Percentiles rank a stretch among this genome's conserved stretches.
These are phyloP conservation scores for Gnatocerus cornutus DNA, from an alignment of 2,888 invertebrate species.

Conservation along the genomic window DNA sequence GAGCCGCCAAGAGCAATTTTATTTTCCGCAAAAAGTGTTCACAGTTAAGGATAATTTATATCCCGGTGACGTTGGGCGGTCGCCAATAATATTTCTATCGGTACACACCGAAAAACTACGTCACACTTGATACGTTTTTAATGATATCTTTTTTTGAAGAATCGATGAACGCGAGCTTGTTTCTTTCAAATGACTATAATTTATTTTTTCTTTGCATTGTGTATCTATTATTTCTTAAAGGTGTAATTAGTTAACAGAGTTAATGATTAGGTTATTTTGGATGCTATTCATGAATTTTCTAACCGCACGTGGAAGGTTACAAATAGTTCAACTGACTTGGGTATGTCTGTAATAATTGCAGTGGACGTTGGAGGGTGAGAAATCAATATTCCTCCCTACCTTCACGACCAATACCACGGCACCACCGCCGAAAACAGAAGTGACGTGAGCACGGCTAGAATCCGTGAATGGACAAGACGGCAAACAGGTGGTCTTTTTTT, in stretches of 20 bases:
- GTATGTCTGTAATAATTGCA: slow-evolving; percentile 27
- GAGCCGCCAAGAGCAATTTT: no score
- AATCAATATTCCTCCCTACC: slow-evolving; percentile 20
- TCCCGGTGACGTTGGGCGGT: slow-evolving; percentile 11
- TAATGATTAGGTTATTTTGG: slow-evolving; percentile 6
- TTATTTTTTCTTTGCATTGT: neutral
- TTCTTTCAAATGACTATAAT: slow-evolving; percentile 13
- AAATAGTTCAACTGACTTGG: slow-evolving; percentile 4
- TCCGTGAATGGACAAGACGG: slow-evolving; percentile 31
- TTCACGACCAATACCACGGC: slow-evolving; percentile 18
- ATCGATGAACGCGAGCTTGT: slow-evolving; percentile 10
- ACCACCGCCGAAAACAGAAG: slow-evolving; percentile 30
- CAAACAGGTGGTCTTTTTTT: slow-evolving; percentile 39
- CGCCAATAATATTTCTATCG: slow-evolving; percentile 15
- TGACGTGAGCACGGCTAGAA: slow-evolving; percentile 27
- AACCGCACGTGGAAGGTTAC: neutral
- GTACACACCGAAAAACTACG: slow-evolving; percentile 20
- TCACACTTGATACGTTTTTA: slow-evolving; percentile 26
- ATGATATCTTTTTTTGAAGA: slow-evolving; percentile 17
- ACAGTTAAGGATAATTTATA: slow-evolving; percentile 10
- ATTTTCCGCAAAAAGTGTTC: neutral
- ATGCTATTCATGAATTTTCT: slow-evolving; percentile 9
- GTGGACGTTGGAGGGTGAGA: slow-evolving; percentile 18
- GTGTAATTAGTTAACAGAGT: slow-evolving; percentile 14
- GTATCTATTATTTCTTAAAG: neutral